phyloP scores from a whole-genome alignment of 2,888 invertebrate species.

The Prosopocoilus inquinatus region DNA sequence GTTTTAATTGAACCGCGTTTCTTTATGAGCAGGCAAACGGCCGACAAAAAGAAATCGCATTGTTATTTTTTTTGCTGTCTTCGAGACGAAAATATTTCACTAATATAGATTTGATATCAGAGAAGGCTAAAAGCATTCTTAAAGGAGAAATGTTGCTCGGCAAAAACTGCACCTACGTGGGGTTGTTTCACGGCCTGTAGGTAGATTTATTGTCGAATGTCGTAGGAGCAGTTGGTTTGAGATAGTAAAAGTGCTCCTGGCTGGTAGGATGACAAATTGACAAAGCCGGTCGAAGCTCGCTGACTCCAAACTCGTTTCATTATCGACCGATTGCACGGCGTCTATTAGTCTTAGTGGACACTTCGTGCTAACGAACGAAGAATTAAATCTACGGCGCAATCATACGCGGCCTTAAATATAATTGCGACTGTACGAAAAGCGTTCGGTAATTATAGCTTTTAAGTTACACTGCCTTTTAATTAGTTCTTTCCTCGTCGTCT shows the following conservation, averaged over 20 bases:
- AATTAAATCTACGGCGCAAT: neutral
- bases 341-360: slow-evolving; percentile 25
- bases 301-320: slow-evolving; percentile 30
- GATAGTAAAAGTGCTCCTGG: slow-evolving; percentile 21
- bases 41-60: neutral
- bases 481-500: no score
- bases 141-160: slow-evolving; percentile 8
- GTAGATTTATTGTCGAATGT: slow-evolving; percentile 19
- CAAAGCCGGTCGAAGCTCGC: slow-evolving; percentile 29
- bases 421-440: no score
- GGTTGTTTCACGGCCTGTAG: neutral
- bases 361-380: slow-evolving; percentile 4
- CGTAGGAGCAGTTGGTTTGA: slow-evolving; percentile 20
- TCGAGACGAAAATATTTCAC: slow-evolving; percentile 2
- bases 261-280: slow-evolving; percentile 36
- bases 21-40: neutral
- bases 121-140: slow-evolving; percentile 23
- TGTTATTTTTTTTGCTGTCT: neutral
- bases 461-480: no score
- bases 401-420: slow-evolving; percentile 1
- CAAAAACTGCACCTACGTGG: slow-evolving; percentile 16
- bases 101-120: slow-evolving; percentile 21
- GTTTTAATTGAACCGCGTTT: neutral
- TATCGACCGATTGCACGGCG: slow-evolving; percentile 26
- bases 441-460: no score